Base-by-base conservation (phyloP, 2,797 vertebrate species). In the Ctenosaura bakeri region DNA sequence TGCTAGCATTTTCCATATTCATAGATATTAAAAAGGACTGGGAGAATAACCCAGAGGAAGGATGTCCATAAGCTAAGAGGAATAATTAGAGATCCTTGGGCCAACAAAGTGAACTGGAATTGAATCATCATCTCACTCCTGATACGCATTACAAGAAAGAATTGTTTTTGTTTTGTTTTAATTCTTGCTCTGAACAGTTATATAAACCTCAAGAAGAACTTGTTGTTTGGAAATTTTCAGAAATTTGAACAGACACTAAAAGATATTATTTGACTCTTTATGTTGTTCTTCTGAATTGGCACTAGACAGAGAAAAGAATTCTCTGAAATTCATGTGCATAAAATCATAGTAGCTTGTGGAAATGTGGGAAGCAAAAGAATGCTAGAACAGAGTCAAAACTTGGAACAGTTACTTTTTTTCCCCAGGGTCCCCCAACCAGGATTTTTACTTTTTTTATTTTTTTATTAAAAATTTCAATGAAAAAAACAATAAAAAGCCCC, bases 251-350 rank as follows among this genome's bases (percentile, higher is more conserved):
- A 38, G n/a, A n/a, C 8, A 29, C 32, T 59, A 71, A 38, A 26
- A 29, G 84, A 59, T 42, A 38, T 86, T 6, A 32, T 86, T 35
- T 50, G 66, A 29, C 54, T 42, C 24, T 29, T 81, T 32, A 42
- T 64, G 52, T 86, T 90, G 64, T 86, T 56, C 26, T n/a, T 85
- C 38, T 90, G 54, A 64, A 64, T 78, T 86, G 14, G 22, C 73
- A 81, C 38, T 6, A n/a, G 32, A 74, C 50, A 85, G 62, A 89
- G 50, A 86, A 69, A 56, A 56, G 4, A 18, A 69, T 84, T 62
- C 46, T 20, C 73, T 50, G 46, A 85, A 52, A 54, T 26, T 13
- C 26, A 32, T 4, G 26, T 13, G 24, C 56, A 89, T 42, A 62
- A 18, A 42, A 69, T 1, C 22, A 14, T 83, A 8, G 66, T 83